phyloP scores from a whole-genome alignment of 2,888 invertebrate genomes.

The Andrena camellia region DNA sequence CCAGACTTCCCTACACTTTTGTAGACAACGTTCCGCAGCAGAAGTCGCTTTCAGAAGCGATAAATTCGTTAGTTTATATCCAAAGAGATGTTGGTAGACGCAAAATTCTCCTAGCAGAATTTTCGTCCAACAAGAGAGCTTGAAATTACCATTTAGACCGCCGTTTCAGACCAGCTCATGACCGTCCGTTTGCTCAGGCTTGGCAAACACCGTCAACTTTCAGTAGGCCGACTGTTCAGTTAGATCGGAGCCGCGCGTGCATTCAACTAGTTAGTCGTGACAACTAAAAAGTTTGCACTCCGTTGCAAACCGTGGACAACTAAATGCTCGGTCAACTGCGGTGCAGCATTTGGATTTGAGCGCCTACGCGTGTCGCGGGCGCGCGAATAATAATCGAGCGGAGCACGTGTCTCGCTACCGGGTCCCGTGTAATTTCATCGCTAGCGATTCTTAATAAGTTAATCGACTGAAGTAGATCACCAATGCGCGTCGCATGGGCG shows the following conservation, averaged over 20 bases:
- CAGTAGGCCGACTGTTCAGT: slow-evolving; percentile 40
- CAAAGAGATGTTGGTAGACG: not conserved
- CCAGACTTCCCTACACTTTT: not conserved
- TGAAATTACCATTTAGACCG: slow-evolving; percentile 33
- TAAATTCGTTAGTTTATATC: not conserved
- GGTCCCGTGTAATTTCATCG: not conserved
- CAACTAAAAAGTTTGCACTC: slow-evolving; percentile 53
- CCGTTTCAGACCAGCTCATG: not conserved
- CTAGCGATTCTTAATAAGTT: not conserved
- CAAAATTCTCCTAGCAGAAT: not conserved
- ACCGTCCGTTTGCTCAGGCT: slow-evolving; percentile 15
- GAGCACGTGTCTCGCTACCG: not conserved
- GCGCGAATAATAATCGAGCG: slow-evolving; percentile 12
- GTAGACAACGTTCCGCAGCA: not conserved
- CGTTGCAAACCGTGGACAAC: slow-evolving; percentile 41
- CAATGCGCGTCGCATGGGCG: no score
- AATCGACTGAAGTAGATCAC: no score
- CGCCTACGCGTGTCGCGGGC: slow-evolving; percentile 11
- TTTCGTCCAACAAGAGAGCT: not conserved
- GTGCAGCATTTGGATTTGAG: not conserved
- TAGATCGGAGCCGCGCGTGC: slow-evolving; percentile 30
- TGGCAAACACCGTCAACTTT: slow-evolving; percentile 40
- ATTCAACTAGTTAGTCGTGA: slow-evolving; percentile 43
- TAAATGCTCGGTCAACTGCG: slow-evolving; percentile 52
- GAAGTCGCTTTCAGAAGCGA: not conserved